Base-by-base conservation (phyloP, 2,888 invertebrate species). In the Drosophila seclusa region DNA sequence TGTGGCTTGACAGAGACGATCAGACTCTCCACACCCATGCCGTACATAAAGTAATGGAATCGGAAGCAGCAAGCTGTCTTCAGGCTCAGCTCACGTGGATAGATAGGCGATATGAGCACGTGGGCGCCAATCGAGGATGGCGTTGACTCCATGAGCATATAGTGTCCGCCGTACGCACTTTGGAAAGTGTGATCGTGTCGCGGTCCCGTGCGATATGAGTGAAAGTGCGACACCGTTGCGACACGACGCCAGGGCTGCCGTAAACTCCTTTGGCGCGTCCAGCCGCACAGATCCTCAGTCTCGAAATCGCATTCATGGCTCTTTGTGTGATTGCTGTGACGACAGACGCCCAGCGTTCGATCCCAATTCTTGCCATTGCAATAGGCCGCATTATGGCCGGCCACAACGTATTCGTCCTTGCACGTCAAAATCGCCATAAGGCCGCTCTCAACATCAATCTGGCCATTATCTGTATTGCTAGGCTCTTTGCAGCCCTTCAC, bases 11-110 rank as follows among this genome's bases (percentile, higher is more conserved):
- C 90, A 73, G 94, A 90, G 0, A 95, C 94, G 64, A 94, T 93
- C 52, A 96, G 85, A 4, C 92, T 92, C 0, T 95, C 96, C 16
- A 94, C 95, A 0, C 94, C 94, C 75, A 92, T 91, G 11, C 97
- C 97, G 90, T 94, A 96, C 97, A 97, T 97, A 90, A 97, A 96
- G 88, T 97, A 97, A 93, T 94, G 96, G 89, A 96, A 95, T 1
- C 94, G 93, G 76, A 97, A 95, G 91, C 96, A 93, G 91, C 96
- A 92, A 4, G 88, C 89, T 0, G 91, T 90, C 76, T 86, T 77
- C 18, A 84, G 60, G 96, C 94, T 93, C 24, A 94, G 83, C 0
- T 90, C 87, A 0, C 92, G 86, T 3, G 94, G 92, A 89, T 95
- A 97, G 0, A 96, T 93, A 0, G 97, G 97, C 0, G 97, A 97